Conservation (phyloP, 1,140 invertebrate genomes). For the Matsumurasca onukii region DNA sequence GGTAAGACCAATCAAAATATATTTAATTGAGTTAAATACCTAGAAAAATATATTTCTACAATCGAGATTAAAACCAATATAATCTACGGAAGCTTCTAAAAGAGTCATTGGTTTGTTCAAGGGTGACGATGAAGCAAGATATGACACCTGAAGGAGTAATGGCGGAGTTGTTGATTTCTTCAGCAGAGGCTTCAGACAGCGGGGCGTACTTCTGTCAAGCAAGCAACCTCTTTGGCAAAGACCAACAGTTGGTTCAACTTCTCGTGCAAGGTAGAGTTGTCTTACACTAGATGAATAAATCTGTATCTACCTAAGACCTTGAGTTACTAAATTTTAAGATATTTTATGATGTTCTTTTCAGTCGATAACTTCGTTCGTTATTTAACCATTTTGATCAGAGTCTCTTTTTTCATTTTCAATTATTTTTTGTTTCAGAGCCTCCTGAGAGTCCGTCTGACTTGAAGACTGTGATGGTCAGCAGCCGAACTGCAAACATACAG, state of each 20-base stretch:
- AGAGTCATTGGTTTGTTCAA: constrained; percentile 38
- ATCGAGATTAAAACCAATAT: too few species aligned
- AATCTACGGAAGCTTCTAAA: too few species aligned
- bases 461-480: constrained; percentile 67
- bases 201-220: constrained; percentile 82
- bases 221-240: constrained; percentile 77
- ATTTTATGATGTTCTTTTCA: too few species aligned
- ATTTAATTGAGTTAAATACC: background rate
- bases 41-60: too few species aligned
- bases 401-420: too few species aligned
- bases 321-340: too few species aligned
- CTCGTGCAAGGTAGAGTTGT: constrained; percentile 79
- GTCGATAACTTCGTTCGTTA: too few species aligned
- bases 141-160: constrained; percentile 64
- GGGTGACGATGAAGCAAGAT: constrained; percentile 67
- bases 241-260: constrained; percentile 78
- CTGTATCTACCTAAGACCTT: too few species aligned
- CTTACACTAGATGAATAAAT: too few species aligned
- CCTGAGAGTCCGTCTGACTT: constrained; percentile 68
- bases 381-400: too few species aligned
- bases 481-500: constrained; percentile 70
- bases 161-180: constrained; percentile 71
- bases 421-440: constrained; percentile 66
- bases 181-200: constrained; percentile 70
- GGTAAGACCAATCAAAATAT: constrained; percentile 47